phyloP scores from a whole-genome alignment of 2,888 invertebrate species.

The Ophion costatus region DNA sequence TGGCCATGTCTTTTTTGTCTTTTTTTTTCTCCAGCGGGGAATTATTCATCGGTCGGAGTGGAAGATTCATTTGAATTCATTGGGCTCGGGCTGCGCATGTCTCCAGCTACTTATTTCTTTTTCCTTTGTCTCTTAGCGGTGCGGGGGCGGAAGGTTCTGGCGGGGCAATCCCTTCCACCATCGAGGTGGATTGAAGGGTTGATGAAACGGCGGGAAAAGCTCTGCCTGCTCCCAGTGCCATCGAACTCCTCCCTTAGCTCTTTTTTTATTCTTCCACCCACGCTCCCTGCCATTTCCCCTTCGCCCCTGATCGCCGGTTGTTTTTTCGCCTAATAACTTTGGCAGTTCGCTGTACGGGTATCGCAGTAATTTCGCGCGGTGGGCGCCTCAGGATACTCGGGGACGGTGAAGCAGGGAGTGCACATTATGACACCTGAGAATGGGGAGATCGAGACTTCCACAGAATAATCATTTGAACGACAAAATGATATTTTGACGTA shows the following conservation, averaged over 20 bases:
- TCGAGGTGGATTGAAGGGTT: not conserved
- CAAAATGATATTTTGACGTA: too few relatives aligned
- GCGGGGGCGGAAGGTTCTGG: too few relatives aligned
- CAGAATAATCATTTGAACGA: not conserved
- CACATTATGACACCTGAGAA: too few relatives aligned
- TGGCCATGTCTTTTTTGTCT: not conserved
- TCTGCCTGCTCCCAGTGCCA: not conserved
- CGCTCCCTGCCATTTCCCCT: not conserved
- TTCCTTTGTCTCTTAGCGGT: not conserved
- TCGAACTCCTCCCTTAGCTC: not conserved
- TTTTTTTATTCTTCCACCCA: not conserved
- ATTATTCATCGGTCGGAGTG: constrained; percentile 9
- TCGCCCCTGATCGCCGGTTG: not conserved
- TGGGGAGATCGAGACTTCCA: not conserved
- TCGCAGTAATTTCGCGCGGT: constrained; percentile 27
- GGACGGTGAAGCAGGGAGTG: constrained; percentile 3
- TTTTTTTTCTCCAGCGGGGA: not conserved
- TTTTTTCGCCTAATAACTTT: constrained; percentile 3
- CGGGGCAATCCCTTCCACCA: not conserved
- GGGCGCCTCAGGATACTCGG: constrained; percentile 1
- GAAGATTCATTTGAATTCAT: not conserved
- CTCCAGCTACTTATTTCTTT: not conserved
- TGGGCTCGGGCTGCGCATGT: not conserved
- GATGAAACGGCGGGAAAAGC: not conserved
- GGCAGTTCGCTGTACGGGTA: not conserved